Evolutionary conservation across 2,113 vertebrate genomes (phyloP), one percentile per base, ranked within the genome.

Genomic region (Grammomys surdaster): DNA sequence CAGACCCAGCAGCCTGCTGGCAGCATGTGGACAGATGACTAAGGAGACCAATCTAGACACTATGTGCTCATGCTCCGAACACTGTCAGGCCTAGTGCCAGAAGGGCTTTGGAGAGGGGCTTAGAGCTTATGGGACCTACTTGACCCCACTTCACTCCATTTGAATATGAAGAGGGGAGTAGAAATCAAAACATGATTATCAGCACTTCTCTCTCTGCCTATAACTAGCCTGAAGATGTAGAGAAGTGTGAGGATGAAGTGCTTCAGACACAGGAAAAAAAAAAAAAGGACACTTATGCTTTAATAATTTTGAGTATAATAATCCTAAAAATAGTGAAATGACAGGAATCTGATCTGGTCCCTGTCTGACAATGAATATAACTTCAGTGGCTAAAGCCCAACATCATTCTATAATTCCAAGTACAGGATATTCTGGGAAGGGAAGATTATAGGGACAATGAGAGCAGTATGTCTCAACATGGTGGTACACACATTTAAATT

Each of bases 121-220:
- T 95, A 96, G 93, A 90, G 93, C 89, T 96, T 63, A 87, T 87
- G n/a, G 70, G 92, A 92, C 95, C 81, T 89, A 97, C 96, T 94
- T 96, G 97, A 96, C 96, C 97, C 96, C 89, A 97, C 96, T 97
- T 96, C 95, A 93, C 91, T 95, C 54, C 58, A 48, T 82, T 11
- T 95, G 88, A 91, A 89, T 88, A 76, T 11, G 8, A 19, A 94
- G 82, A 31, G 85, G 87, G 16, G 86, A 76, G 36, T 94, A 92
- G 81, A 46, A 84, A 94, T 46, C 60, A 97, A 91, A 92, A 69
- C 48, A 54, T 31, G 51, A 28, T 56, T 69, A 88, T 40, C 67
- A 93, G 78, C 81, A 96, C 82, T 88, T 84, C 75, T 17, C 69
- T 22, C 72, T 89, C 65, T 33, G 60, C 82, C 73, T 26, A 40